These are phyloP conservation scores for Sinocyclocheilus grahami DNA, from an alignment of 2,113 vertebrate species.

Conservation along the genomic window DNA sequence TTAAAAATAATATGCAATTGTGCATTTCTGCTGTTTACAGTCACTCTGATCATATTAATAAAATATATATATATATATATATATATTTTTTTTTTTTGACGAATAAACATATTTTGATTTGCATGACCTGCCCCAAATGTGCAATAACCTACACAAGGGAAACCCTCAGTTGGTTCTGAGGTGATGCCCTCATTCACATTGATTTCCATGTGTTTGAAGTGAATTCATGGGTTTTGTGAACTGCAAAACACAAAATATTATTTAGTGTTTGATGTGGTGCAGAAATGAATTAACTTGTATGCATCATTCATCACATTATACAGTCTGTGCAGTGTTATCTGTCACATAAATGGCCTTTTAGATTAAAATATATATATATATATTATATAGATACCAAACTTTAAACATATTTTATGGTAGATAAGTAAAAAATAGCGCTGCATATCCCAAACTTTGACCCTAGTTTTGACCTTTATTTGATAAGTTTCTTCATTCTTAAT, in stretches of 20 bases:
- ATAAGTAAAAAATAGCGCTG: not conserved
- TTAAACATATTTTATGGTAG: not conserved
- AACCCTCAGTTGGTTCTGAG: not conserved
- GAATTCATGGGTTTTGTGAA: not conserved
- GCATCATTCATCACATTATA: not conserved
- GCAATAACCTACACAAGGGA: not conserved
- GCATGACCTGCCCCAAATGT: not conserved
- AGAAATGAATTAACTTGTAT: not conserved
- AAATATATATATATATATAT: too few species aligned
- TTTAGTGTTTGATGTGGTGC: not conserved
- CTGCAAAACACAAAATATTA: not conserved
- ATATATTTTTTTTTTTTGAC: too few species aligned
- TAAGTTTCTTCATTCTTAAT: not conserved
- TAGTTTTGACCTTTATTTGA: not conserved
- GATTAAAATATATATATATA: not conserved
- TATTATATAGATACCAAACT: not conserved
- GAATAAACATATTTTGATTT: not conserved
- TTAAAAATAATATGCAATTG: not conserved
- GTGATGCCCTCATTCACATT: not conserved
- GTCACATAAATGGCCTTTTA: not conserved
- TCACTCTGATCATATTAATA: too few species aligned
- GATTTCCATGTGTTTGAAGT: not conserved
- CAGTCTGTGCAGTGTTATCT: too few species aligned
- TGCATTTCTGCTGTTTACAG: not conserved
- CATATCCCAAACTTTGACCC: not conserved